Evolutionary conservation across 2,888 invertebrate species (phyloP).

Genomic region (Thera obeliscata): DNA sequence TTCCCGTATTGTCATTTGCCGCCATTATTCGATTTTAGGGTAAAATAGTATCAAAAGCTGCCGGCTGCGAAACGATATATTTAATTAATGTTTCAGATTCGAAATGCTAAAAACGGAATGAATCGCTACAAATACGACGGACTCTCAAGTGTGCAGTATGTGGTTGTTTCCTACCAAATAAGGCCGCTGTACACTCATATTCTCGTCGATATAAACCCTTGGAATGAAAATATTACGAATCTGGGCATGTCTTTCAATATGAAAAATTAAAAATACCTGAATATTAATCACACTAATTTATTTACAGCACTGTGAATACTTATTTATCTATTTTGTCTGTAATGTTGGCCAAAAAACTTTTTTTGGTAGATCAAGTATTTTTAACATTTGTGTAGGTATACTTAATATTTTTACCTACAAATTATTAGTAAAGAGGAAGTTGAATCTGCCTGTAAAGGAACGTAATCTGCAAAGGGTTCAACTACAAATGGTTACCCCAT

Average conservation of each 20-base stretch:
- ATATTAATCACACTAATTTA: no score
- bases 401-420: neutral
- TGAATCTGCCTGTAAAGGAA: conserved; percentile 27
- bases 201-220: conserved; percentile 86
- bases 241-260: conserved; percentile 4
- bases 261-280: neutral
- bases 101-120: conserved; percentile 87
- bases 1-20: no score
- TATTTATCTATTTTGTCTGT: no score
- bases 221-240: conserved; percentile 43
- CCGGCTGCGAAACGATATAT: no score
- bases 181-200: conserved; percentile 91
- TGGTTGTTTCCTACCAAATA: conserved; percentile 85
- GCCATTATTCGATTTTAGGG: no score
- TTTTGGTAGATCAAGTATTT: no score
- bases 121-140: conserved; percentile 92
- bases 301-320: no score
- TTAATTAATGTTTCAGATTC: conserved; percentile 13
- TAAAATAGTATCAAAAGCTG: no score
- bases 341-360: no score
- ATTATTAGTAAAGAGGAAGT: no score
- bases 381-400: no score
- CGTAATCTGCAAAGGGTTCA: conserved; percentile 24
- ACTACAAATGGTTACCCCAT: neutral
- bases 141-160: conserved; percentile 90